Base-by-base conservation (phyloP, 2,113 vertebrate genomes). In the Macquaria australasica region DNA sequence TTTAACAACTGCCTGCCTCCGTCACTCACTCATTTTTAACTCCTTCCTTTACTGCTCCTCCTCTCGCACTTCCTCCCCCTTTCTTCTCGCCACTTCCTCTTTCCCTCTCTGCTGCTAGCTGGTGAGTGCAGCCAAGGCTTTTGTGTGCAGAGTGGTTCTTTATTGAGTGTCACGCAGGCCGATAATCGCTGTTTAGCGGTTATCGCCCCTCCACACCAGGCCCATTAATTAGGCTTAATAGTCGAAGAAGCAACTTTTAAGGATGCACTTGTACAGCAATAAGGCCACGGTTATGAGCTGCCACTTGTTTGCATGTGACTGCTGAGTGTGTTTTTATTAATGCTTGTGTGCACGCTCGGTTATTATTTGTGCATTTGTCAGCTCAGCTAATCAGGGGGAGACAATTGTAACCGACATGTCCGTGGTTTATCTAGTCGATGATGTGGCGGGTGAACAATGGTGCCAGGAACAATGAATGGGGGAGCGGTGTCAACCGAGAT, bases 201-300 rank as follows among this genome's bases (percentile, higher is more conserved):
- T 94, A 94, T 95, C 93, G 81, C 88, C 80, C 74, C 77, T 91
- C 88, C 91, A 92, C 91, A 93, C 94, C 93, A 90, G 84, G 92
- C 84, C 79, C 73, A 94, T 93, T 96, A 94, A 96, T 95, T 94
- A 95, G 90, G 89, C 90, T 92, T 93, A 95, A 94, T 94, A 91
- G 93, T 91, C 86, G 72, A 89, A 90, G 86, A 92, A 87, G 89
- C 89, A 91, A 91, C 92, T 93, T 94, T 93, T 88, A 94, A 93
- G 88, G 93, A 92, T 62, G 71, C 90, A 84, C 91, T 87, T 82
- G 81, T 83, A 51, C 82, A 78, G 79, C 77, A 86, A 69, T 67
- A 84, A 78, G 85, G 71, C 81, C 62, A 14, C 25, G 12, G 53
- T 81, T 88, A 92, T 85, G 82, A 86, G 86, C 73, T 9, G 77